Base-by-base conservation (phyloP, 2,797 vertebrate genomes). In the Coregonus suidteri region DNA sequence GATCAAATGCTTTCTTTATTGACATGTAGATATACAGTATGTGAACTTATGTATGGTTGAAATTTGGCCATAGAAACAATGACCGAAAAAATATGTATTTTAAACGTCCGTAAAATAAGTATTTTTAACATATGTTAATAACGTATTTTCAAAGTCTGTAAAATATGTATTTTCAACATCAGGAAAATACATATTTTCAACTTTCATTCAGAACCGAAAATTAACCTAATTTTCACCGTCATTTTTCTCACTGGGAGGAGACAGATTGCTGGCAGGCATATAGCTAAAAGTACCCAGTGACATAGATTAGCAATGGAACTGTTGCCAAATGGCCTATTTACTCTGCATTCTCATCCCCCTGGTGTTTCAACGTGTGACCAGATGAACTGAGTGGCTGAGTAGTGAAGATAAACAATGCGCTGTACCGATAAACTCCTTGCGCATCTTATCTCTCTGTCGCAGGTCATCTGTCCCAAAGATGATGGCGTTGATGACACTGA, bases 401-500 rank as follows among this genome's bases (percentile, higher is more conserved):
- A 20, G 18, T 66, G 14, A 66, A 31, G 30, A 34, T 34, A 30
- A 18, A 52, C 35, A 47, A 35, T 51, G 9, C 31, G 20, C 52
- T 89, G 41, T 92, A 99, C 98, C 98, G 0, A 99, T 95, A 81
- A 99, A 98, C 90, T 99, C 98, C 0, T 97, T 96, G 62, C 98
- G 95, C 85, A 97, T 96, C 83, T 95, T 96, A 64, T 96, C 93
- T 73, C 98, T 95, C 47, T 93, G 86, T 6, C 95, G 91, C 67
- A 99, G 94, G 86, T 97, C 96, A 14, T 98, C 96, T 0, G 93
- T 93, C 6, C 97, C 96, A 31, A 99, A 92, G 90, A 99, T 98
- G 90, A 99, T 84, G 56, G 97, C 96, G 1, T 99, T 99, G 92
- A 99, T 93, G 77, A 97, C 95, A 16, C 98, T 97, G 79, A 99